Percentiles rank a stretch among this genome's conserved stretches.
Conservation (phyloP, 1,140 invertebrate species). For the Apocrypta bakeri region DNA sequence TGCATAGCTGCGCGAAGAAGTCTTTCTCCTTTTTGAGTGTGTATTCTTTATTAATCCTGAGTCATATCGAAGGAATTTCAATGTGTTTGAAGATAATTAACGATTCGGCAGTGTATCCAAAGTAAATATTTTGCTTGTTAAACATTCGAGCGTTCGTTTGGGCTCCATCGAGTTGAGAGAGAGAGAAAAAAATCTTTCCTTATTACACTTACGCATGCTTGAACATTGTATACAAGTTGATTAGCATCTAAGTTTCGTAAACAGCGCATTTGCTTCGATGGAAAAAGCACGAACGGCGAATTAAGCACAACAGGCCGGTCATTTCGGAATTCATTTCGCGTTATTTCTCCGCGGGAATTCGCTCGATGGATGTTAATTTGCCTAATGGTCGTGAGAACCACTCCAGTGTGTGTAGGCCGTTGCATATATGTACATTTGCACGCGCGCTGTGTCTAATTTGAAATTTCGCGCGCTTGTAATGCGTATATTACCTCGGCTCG, state of each 20-base stretch:
- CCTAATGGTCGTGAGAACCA: slow-evolving; percentile 13
- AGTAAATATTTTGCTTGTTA: not conserved
- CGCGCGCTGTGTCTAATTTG: not conserved
- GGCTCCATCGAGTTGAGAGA: no score
- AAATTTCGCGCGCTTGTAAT: not conserved
- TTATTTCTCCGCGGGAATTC: not conserved
- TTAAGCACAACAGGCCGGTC: not conserved
- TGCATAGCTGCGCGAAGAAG: not conserved
- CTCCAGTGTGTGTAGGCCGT: not conserved
- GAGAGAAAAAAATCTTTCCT: not conserved
- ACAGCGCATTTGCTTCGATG: not conserved
- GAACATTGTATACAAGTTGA: no score
- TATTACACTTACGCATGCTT: not conserved
- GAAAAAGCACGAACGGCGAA: not conserved
- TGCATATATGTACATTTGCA: not conserved
- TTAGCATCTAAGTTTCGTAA: not conserved
- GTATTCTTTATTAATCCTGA: not conserved
- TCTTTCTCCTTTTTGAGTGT: not conserved
- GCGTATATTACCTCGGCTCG: no score
- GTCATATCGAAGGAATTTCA: not conserved
- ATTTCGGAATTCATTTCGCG: not conserved
- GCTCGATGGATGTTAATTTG: not conserved
- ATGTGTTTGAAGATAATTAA: not conserved
- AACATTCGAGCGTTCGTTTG: not conserved
- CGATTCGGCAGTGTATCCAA: not conserved